Base-by-base conservation (phyloP, 2,113 vertebrate species). In the Hyla sarda region DNA sequence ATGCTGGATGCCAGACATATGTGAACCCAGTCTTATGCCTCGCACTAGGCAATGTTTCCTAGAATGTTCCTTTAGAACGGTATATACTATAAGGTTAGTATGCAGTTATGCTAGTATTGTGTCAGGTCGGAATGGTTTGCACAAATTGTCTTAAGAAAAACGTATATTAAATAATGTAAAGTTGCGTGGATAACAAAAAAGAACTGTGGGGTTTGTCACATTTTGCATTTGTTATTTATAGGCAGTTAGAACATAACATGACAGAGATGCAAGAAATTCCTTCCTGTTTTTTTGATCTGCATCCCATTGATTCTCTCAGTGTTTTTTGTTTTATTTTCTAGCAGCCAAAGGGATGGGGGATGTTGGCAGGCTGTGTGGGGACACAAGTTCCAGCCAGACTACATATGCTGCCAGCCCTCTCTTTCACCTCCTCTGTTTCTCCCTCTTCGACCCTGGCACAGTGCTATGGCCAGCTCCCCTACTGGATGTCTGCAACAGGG, bases 241-340 rank as follows among this genome's bases (percentile, higher is more conserved):
- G 65, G 16, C 65, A 69, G 67, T 23, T 23, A 71, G 67, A 71
- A 71, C 37, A 71, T 37, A 71, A 71, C 34, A 71, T 41, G 67
- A 71, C 17, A 71, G 34, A 71, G 34, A 37, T 71, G 67, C 67
- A 71, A 71, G 67, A 71, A 71, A 71, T 41, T 71, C 67, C 67
- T 21, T 7, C 10, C 62, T 32, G 28, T 67, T 19, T 71, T 71
- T 71, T 71, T 71, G 67, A 71, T 71, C 67, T 71, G 17, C 17
- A 71, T 71, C 67, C 65, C 67, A 41, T 71, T 71, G 67, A 41
- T 37, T 71, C 67, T 10, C 67, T 71, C 34, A 21, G 17, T 41
- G 19, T 23, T 71, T 34, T 71, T 41, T 71, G 32, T 34, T 34
- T 37, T 69, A 37, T 21, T 37, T 34, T 69, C 65, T 34, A 37